A percentile compares a stretch with the other conserved stretches of the same genome.
phyloP scores from a whole-genome alignment of 2,888 invertebrate species.

The Drosophila anomalata region DNA sequence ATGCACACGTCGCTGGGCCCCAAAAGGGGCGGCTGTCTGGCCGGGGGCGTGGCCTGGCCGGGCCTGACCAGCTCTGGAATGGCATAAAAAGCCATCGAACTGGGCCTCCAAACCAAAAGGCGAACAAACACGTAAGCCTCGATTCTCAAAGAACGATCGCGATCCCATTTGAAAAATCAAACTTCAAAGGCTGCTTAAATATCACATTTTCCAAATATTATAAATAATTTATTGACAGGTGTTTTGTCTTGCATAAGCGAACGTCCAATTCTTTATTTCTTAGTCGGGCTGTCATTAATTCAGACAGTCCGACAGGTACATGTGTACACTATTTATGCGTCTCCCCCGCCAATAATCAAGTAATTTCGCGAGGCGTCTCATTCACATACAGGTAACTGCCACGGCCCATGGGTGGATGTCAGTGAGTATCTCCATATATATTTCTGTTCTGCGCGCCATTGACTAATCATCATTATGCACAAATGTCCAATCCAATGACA shows the following conservation, averaged over 20 bases:
- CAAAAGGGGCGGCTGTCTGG: conserved; percentile 24
- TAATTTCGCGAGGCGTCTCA: conserved; percentile 23
- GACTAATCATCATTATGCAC: conserved; percentile 75
- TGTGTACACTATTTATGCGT: conserved; percentile 24
- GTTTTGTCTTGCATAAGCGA: conserved; percentile 21
- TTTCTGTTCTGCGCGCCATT: conserved; percentile 59
- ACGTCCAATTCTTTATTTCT: conserved; percentile 19
- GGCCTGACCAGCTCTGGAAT: conserved; percentile 39
- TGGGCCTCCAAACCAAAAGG: conserved; percentile 49
- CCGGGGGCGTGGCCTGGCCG: conserved; percentile 29
- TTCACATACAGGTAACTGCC: conserved; percentile 20
- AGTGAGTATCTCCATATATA: conserved; percentile 3
- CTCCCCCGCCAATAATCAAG: conserved; percentile 28
- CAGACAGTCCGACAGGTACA: conserved; percentile 23
- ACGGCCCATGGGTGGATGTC: neutral
- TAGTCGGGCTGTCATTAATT: conserved; percentile 13
- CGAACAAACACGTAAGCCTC: conserved; percentile 16
- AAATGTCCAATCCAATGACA: conserved; percentile 67
- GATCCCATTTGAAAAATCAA: conserved; percentile 11
- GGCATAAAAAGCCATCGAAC: conserved; percentile 46
- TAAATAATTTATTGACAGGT: neutral
- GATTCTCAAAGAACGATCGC: conserved; percentile 13
- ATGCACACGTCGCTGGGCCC: conserved; percentile 65
- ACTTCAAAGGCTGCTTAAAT: neutral
- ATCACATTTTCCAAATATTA: neutral